Evolutionary conservation across 2,797 vertebrate genomes (phyloP), one percentile per base, ranked within the genome.

Genomic region (Pogoniulus pusillus): DNA sequence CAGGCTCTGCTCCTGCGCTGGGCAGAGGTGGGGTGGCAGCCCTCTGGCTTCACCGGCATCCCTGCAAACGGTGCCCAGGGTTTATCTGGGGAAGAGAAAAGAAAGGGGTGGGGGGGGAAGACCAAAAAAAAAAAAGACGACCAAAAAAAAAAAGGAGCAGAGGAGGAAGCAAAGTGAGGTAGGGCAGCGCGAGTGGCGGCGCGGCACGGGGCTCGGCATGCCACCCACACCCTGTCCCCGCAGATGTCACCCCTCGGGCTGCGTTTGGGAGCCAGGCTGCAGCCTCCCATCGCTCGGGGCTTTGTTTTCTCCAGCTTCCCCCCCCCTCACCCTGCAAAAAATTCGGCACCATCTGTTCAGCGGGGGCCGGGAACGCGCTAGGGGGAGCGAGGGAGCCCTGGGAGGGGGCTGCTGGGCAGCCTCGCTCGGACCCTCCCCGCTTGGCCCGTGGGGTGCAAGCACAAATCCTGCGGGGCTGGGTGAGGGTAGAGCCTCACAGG

Each of bases 41-140:
- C 15, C 12, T 1, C 39, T 51, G 0, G 5, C 77, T 89, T 95
- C 89, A 95, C 43, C 49, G 34, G 45, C 89, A 94, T 95, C 88
- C 79, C 93, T 39, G 64, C 84, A 62, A 66, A 62, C 6, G 2
- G 39, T 53, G 30, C 27, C 3, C 2, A 10, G 84, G 88, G 66
- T 89, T 76, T 92, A 96, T 74, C 97, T 97, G 71, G 41, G 84
- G 64, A 91, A 68, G 54, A 86, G 39, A 32, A 18, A 7, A 20
- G 2, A 6, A 53, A 41, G 39, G 39, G 39, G 39, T 39, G 39
- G 12, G 12, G 12, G 12, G 12, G 37, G 37, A 37, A 39, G 17
- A 41, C 16, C 41, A 6, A 41, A 41, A 41, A 41, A 39, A 39
- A 39, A 39, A 39, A 39, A 9, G 15, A 5, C 13, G 37, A 37